Evolutionary conservation across 1,140 invertebrate genomes (phyloP).

Genomic region (Orchestia grillus): DNA sequence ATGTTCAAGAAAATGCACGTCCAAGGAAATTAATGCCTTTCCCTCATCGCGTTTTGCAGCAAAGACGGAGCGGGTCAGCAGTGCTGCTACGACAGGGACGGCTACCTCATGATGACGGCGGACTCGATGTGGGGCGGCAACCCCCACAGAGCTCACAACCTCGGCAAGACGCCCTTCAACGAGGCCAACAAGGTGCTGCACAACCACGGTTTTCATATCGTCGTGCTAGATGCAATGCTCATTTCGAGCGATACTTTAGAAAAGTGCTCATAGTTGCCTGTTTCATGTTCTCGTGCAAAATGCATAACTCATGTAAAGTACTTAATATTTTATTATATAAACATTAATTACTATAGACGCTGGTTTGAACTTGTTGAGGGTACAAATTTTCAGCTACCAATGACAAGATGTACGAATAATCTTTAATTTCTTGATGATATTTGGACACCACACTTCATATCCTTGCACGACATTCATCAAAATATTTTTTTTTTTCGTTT

Average conservation of each 20-base stretch:
- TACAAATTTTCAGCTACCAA: no score
- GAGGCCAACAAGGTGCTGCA: slow-evolving; percentile 83
- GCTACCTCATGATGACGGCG: slow-evolving; percentile 91
- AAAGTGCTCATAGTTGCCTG: no score
- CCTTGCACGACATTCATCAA: not conserved
- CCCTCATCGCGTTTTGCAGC: slow-evolving; percentile 71
- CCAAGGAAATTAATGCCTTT: no score
- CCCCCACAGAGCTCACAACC: slow-evolving; percentile 88
- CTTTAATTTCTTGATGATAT: no score
- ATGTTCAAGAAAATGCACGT: no score
- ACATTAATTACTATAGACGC: no score
- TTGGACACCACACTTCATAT: no score
- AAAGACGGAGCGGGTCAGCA: slow-evolving; percentile 93
- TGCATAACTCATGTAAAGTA: no score
- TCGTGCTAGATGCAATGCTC: not conserved
- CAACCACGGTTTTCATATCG: not conserved
- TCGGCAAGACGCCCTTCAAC: slow-evolving; percentile 91
- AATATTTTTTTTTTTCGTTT: not conserved
- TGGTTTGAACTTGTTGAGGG: no score
- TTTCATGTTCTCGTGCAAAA: no score
- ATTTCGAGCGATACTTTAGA: not conserved
- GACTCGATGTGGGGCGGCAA: slow-evolving; percentile 95
- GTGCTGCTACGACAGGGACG: slow-evolving; percentile 94
- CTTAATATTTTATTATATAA: no score
- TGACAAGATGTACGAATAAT: no score